Evolutionary conservation across 2,797 vertebrate genomes (phyloP), one percentile per base, ranked within the genome.

Genomic region (Sandelia bainsii): DNA sequence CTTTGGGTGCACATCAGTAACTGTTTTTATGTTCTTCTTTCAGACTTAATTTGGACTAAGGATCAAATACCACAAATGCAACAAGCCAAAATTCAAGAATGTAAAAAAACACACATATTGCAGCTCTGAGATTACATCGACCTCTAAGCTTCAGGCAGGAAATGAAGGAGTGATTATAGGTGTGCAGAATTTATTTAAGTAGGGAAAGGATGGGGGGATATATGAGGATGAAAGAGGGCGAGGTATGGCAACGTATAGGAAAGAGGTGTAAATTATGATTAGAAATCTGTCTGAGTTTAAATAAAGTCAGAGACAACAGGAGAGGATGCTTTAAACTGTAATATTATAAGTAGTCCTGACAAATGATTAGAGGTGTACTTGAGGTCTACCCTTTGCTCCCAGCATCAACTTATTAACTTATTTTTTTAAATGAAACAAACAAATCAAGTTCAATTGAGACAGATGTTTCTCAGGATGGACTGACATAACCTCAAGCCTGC

Each of bases 361-460:
- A 46, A 64, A 5, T 3, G 11, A 61, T 53, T 51, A 29, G 51
- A 17, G 14, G 37, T 69, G 48, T 63, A 34, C 25, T 44, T 25
- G 54, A 46, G n/a, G 40, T 65, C 20, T 62, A 34, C 61, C 22
- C 52, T 60, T 70, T 1, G 16, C 49, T 27, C 27, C 54, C 12
- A 54, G 65, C 69, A 64, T 70, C 50, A 69, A 27, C 72, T 67
- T 62, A 69, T 65, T 69, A 69, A 77, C 76, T 71, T 64, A 79
- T 32, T 84, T 65, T 84, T 65, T 84, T 65, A 81, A 87, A 66
- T 62, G 23, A 82, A 65, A 22, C 44, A 70, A 75, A 59, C 20
- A 73, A 69, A 83, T 87, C 64, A 59, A 69, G 87, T 60, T 73
- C 19, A 70, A 23, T 69, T 1, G 1, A 71, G 79, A 79, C 72